phyloP scores from a whole-genome alignment of 2,113 vertebrate species.

The Xyliphius kryptos region DNA sequence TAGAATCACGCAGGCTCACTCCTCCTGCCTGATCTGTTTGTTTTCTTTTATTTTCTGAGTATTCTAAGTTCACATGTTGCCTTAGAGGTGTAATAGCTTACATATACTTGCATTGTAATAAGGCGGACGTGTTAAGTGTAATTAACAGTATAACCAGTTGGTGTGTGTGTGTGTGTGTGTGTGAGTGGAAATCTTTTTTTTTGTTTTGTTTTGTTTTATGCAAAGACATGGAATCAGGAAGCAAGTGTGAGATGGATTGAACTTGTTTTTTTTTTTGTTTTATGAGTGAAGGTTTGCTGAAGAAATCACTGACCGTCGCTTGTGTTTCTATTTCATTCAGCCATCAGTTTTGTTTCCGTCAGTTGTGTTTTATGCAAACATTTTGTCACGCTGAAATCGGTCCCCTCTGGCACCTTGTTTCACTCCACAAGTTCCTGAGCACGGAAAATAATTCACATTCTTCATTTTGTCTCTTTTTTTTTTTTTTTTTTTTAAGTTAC shows the following conservation, averaged over 20 bases:
- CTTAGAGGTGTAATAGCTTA: slow-evolving; percentile 59
- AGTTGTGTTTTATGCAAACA: background rate
- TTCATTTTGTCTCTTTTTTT: background rate
- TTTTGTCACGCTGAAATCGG: background rate
- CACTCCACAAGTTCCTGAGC: background rate
- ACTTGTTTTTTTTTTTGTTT: no score
- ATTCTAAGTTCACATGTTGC: slow-evolving; percentile 69
- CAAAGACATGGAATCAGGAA: slow-evolving; percentile 28
- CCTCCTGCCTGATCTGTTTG: slow-evolving; percentile 43
- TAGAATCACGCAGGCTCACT: no score
- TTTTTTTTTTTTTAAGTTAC: no score
- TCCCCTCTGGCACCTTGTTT: slow-evolving; percentile 44
- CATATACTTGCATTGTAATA: slow-evolving; percentile 57
- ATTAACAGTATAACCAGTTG: slow-evolving; percentile 19
- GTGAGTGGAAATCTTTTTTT: slow-evolving; percentile 47
- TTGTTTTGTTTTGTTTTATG: slow-evolving; percentile 38
- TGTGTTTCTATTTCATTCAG: background rate
- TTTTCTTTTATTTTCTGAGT: no score
- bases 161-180: no score
- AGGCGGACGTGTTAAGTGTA: slow-evolving; percentile 42
- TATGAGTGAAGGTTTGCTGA: no score
- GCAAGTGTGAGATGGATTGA: background rate
- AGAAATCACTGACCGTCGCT: slow-evolving; percentile 34
- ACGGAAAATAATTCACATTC: background rate
- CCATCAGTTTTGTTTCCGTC: background rate